These are phyloP conservation scores for Acanthis flammea DNA, from an alignment of 2,797 vertebrate species.

Conservation along the genomic window DNA sequence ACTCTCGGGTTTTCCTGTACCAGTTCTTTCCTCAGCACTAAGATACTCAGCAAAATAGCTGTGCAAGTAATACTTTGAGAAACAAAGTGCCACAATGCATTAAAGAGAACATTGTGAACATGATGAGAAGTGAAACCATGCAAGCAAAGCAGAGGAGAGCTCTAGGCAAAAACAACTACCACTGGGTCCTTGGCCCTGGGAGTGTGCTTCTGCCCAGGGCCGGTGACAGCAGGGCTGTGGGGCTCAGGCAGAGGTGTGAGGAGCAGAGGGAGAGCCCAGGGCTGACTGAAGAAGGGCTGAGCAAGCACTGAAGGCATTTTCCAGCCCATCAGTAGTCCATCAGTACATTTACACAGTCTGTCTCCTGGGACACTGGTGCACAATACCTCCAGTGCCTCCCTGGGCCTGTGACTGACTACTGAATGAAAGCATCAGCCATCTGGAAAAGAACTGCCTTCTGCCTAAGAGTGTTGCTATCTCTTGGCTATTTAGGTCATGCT, in stretches of 20 bases:
- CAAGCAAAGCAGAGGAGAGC: neutral
- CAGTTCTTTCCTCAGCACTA: neutral
- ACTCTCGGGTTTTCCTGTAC: neutral
- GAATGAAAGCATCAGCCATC: neutral
- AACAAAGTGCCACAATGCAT: neutral
- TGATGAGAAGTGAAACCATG: neutral
- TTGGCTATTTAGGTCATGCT: neutral
- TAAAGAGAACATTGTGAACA: neutral
- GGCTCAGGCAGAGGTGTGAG: neutral
- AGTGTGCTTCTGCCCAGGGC: neutral
- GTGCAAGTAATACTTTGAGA: neutral
- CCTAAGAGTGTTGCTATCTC: neutral
- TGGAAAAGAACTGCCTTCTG: neutral
- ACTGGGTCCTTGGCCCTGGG: neutral
- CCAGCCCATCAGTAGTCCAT: neutral
- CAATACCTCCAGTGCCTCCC: neutral
- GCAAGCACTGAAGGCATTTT: neutral
- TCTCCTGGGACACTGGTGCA: neutral
- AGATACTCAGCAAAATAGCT: neutral
- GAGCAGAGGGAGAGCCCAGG: neutral
- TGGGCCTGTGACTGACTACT: neutral
- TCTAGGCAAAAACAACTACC: neutral
- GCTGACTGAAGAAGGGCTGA: neutral
- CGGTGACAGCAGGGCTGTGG: neutral
- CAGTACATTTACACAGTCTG: neutral